Evolutionary conservation across 1,140 invertebrate species (phyloP).

Genomic region (Panagrolaimus sp.): DNA sequence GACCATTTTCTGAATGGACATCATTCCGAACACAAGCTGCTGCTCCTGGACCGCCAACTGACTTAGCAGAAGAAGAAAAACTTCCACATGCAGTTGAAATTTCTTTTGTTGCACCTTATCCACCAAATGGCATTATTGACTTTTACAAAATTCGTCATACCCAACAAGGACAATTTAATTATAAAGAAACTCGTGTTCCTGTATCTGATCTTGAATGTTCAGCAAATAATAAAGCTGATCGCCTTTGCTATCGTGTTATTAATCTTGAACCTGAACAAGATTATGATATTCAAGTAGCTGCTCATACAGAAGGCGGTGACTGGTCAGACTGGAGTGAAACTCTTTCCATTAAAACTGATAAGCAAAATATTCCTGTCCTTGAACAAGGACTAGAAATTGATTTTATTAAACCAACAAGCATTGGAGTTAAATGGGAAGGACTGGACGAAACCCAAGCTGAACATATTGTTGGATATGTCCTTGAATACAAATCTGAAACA

Average conservation of each 20-base stretch:
- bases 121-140: conserved; percentile 54
- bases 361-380: conserved; percentile 56
- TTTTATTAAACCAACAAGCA: conserved; percentile 54
- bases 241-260: conserved; percentile 51
- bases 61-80: conserved; percentile 49
- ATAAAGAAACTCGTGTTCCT: conserved; percentile 51
- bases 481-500: conserved; percentile 56
- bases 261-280: conserved; percentile 57
- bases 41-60: conserved; percentile 51
- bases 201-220: conserved; percentile 51
- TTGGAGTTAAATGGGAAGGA: conserved; percentile 53
- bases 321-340: conserved; percentile 56
- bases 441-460: conserved; percentile 47
- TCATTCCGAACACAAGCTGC: conserved; percentile 44
- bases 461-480: conserved; percentile 54
- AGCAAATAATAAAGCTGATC: conserved; percentile 41
- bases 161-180: conserved; percentile 47
- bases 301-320: conserved; percentile 55
- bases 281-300: conserved; percentile 55
- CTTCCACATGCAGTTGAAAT: conserved; percentile 55
- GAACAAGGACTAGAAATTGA: conserved; percentile 50
- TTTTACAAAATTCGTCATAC: conserved; percentile 53
- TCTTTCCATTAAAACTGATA: conserved; percentile 39
- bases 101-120: conserved; percentile 52
- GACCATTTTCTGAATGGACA: conserved; percentile 55